Percentiles rank a stretch among this genome's conserved stretches.
Evolutionary conservation across 2,888 invertebrate genomes (phyloP).

Genomic region (Rotaria macrura): DNA sequence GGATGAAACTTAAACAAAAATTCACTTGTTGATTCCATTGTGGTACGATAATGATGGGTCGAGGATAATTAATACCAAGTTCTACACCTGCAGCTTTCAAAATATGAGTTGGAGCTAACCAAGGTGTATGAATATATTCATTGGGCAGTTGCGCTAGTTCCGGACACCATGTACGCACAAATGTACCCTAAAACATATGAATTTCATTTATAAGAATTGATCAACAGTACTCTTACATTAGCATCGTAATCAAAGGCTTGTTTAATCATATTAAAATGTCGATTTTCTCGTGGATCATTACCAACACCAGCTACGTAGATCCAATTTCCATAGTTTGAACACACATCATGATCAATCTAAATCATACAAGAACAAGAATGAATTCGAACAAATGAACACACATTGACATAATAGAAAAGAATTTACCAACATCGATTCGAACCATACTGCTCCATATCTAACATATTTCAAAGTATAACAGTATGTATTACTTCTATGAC

Average conservation of each 20-base stretch:
- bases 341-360: constrained; percentile 47
- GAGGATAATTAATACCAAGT: constrained; percentile 34
- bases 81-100: constrained; percentile 40
- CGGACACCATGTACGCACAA: constrained; percentile 38
- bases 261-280: constrained; percentile 44
- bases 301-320: constrained; percentile 49
- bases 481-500: too few species aligned
- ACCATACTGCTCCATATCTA: constrained; percentile 48
- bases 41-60: background rate
- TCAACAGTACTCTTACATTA: background rate
- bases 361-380: background rate
- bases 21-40: background rate
- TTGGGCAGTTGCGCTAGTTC: constrained; percentile 37
- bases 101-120: constrained; percentile 39
- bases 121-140: constrained; percentile 38
- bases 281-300: constrained; percentile 44
- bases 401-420: too few species aligned
- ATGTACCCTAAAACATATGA: constrained; percentile 35
- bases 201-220: background rate
- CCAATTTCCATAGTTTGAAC: constrained; percentile 51
- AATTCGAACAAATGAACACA: background rate
- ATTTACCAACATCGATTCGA: constrained; percentile 45
- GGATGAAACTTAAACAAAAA: background rate
- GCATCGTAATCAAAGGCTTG: constrained; percentile 43
- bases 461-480: background rate